phyloP scores from a whole-genome alignment of 2,888 invertebrate genomes.

The Orthosia incerta region DNA sequence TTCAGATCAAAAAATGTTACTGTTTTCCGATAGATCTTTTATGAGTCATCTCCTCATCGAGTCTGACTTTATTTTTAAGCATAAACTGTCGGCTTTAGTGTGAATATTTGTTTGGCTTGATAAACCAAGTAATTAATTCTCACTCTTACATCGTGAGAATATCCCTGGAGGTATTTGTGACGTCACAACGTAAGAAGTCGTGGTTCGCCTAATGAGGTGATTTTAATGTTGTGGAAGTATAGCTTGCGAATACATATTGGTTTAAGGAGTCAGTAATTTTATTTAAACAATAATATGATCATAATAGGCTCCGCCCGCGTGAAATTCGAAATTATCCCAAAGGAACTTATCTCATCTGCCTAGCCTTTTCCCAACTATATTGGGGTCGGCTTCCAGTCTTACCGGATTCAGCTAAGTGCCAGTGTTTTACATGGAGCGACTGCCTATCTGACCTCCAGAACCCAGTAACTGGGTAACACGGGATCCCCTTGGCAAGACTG shows the following conservation, averaged over 20 bases:
- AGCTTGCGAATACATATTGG: conserved; percentile 27
- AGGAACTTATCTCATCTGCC: too few relatives aligned
- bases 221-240: conserved; percentile 25
- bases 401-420: too few relatives aligned
- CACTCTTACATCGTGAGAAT: conserved; percentile 31
- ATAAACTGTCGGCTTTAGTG: neutral
- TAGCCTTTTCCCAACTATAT: too few relatives aligned
- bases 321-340: too few relatives aligned
- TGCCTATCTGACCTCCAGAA: too few relatives aligned
- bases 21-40: neutral
- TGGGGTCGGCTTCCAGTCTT: too few relatives aligned
- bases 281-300: neutral
- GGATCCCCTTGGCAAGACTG: too few relatives aligned
- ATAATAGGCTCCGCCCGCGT: too few relatives aligned
- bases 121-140: conserved; percentile 25
- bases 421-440: too few relatives aligned
- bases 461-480: too few relatives aligned
- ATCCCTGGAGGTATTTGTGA: conserved; percentile 22
- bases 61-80: neutral
- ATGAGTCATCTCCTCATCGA: neutral
- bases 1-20: neutral
- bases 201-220: conserved; percentile 38
- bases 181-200: conserved; percentile 33
- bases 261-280: conserved; percentile 4
- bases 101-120: conserved; percentile 8